Conservation (phyloP, 1,140 invertebrate genomes). For the Drosophila parabipectinata region DNA sequence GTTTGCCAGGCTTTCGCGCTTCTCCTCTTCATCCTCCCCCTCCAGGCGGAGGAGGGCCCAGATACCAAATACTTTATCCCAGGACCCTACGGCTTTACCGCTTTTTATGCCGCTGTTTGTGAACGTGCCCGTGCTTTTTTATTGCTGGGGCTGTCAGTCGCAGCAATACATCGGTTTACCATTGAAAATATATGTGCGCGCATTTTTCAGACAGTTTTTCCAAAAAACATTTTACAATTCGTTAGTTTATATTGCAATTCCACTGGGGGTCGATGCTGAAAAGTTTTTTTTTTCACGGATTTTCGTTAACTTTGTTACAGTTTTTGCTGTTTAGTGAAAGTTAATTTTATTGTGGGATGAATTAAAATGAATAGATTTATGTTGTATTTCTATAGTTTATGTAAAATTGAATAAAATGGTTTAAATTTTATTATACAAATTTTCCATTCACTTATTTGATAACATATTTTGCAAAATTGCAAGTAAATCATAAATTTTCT, state of each 20-base stretch:
- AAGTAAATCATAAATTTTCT: conserved; percentile 3
- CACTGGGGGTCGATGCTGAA: neutral
- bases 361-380: neutral
- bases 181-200: conserved; percentile 67
- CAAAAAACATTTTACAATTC: conserved; percentile 56
- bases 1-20: conserved; percentile 51
- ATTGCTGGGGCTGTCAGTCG: conserved; percentile 71
- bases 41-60: neutral
- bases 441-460: neutral
- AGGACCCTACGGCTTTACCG: conserved; percentile 41
- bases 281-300: conserved; percentile 1
- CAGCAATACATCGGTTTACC: conserved; percentile 76
- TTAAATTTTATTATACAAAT: neutral
- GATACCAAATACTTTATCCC: neutral
- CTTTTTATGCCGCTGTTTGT: conserved; percentile 37
- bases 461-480: neutral
- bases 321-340: neutral
- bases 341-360: neutral
- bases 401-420: too few relatives aligned
- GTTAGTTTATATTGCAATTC: conserved; percentile 51
- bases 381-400: too few relatives aligned
- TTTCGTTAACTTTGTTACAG: neutral
- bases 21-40: neutral
- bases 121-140: conserved; percentile 55
- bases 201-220: conserved; percentile 77